Evolutionary conservation across 2,113 vertebrate genomes (phyloP), one percentile per base, ranked within the genome.

Genomic region (Notarius lentiginosus): DNA sequence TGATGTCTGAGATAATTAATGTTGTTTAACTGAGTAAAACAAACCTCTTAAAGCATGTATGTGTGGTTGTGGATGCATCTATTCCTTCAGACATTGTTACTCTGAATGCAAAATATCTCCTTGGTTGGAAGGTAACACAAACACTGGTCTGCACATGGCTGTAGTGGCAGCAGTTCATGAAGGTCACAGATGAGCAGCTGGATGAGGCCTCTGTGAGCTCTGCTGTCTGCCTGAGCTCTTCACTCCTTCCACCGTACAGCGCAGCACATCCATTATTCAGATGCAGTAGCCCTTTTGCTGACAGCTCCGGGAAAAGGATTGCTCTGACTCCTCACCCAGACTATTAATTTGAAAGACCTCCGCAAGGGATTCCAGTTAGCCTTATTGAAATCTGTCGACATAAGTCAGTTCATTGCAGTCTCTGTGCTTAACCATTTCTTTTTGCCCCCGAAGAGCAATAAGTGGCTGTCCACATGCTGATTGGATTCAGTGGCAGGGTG

Each of bases 331-430:
- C 72, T 85, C 79, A 86, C 77, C 88, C 41, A 8, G 84, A 88
- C 83, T 91, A 88, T 90, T 89, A 53, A 84, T 88, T 82, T 66
- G 41, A 85, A 88, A 90, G 84, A 82, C 79, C 88, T 83, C 86
- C 27, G 2, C 63, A 2, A 88, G 86, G 84, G 81, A 84, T 87
- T 87, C 84, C 88, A 81, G 53, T 89, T 88, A 73, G 70, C 83
- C 76, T 91, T 86, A 89, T 85, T 89, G 88, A 90, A 91, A 92
- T 82, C 60, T 90, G 85, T 85, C 76, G 6, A 79, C 87, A 87
- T 66, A 76, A 87, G 89, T 86, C 75, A 86, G 73, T 81, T 84
- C 75, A 41, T 34, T 86, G 61, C 82, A 82, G 47, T 88, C 61
- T 80, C 61, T 24, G 51, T 85, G 86, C 75, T 87, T 87, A 86